Evolutionary conservation across 2,797 vertebrate species (phyloP), one percentile per base, ranked within the genome.

Genomic region (Chanos chanos): DNA sequence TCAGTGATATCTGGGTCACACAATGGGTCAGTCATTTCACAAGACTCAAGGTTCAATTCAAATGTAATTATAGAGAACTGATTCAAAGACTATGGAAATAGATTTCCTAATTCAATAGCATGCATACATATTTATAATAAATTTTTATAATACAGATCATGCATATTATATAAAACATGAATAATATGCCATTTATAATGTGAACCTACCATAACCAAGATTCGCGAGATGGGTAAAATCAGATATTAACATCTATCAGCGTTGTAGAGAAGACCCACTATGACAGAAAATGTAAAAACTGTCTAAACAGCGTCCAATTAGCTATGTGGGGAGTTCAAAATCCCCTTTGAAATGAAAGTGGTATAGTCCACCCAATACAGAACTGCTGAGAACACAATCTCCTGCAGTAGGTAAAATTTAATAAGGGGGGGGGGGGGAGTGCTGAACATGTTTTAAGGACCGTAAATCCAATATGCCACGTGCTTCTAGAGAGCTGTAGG

Each of bases 381-480:
- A 27, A 28, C 7, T 1, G 27, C 27, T 28, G 27, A 28, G 28
- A 30, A 13, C 36, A 52, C 13, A 31, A 31, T 45, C 10, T 24
- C 30, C 53, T 34, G 53, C 44, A 10, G 31, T 37, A 45, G 39
- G 56, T 51, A 43, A 52, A n/a, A 37, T 48, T 71, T 61, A 52
- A 51, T 56, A 66, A 50, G 57, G 53, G 30, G 9, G n/a, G 50
- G n/a, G n/a, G n/a, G n/a, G n/a, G n/a, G n/a, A n/a, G n/a, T n/a
- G n/a, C 48, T 60, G 56, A 61, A 60, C 67, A 54, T 61, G 41
- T 66, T 60, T n/a, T 53, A 49, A 43, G 48, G 59, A 57, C 41
- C 57, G 61, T 67, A 67, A 67, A 67, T 67, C 56, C 57, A 54
- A 33, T 54, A 67, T 49, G 48, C 56, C 48, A 41, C 56, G 64